Evolutionary conservation across 2,113 vertebrate genomes (phyloP).

Genomic region (Callospermophilus lateralis): DNA sequence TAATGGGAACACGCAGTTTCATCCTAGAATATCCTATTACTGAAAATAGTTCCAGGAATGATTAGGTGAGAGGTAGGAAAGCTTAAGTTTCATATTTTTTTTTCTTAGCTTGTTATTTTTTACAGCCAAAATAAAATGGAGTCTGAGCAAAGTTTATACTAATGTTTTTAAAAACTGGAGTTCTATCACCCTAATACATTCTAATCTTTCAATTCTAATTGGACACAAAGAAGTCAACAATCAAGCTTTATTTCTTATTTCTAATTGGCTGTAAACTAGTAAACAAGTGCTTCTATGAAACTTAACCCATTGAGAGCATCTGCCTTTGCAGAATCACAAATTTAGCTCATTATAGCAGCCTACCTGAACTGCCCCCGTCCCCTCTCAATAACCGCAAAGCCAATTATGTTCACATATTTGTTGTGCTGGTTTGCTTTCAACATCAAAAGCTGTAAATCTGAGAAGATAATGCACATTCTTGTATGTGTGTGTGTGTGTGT

Average conservation of each 20-base stretch:
- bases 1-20: background rate
- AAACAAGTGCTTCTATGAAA: conserved; percentile 36
- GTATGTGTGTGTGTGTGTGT: too few species aligned
- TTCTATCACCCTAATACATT: background rate
- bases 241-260: conserved; percentile 58
- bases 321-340: conserved; percentile 36
- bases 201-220: conserved; percentile 71
- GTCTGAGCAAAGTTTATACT: conserved; percentile 27
- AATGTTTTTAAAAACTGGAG: background rate
- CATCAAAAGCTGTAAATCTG: background rate
- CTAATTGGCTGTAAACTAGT: conserved; percentile 48
- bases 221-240: conserved; percentile 37
- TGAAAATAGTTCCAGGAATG: background rate
- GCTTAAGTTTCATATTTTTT: background rate
- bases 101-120: conserved; percentile 62
- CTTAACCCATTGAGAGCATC: background rate
- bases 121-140: conserved; percentile 60
- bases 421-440: conserved; percentile 5
- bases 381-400: conserved; percentile 17
- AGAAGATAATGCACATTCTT: background rate
- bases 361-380: background rate
- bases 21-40: background rate
- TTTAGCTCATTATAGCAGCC: conserved; percentile 5
- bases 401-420: conserved; percentile 43
- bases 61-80: background rate